Evolutionary conservation across 2,113 vertebrate species (phyloP).

Genomic region (Hippocampus abdominalis): DNA sequence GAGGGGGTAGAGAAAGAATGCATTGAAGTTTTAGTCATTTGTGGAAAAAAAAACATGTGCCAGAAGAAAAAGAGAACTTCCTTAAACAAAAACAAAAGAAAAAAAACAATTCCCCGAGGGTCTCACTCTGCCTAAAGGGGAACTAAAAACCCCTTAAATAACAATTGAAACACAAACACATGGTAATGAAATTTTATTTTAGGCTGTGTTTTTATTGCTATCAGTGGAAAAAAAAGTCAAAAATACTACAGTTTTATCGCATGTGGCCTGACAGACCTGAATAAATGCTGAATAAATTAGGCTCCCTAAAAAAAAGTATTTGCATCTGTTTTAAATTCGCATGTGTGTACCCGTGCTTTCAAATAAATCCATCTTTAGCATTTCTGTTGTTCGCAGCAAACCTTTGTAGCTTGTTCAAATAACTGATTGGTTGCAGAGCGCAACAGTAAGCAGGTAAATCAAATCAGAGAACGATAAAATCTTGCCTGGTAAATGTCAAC

Average conservation of each 20-base stretch:
- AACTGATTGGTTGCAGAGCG: background rate
- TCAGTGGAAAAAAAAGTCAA: too few relatives aligned
- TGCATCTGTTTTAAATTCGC: too few relatives aligned
- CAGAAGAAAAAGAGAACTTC: background rate
- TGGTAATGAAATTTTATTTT: too few relatives aligned
- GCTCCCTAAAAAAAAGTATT: too few relatives aligned
- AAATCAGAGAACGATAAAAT: slow-evolving; percentile 26
- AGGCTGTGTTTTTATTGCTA: too few relatives aligned
- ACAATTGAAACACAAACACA: background rate
- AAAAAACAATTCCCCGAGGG: slow-evolving; percentile 13
- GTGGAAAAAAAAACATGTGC: too few relatives aligned
- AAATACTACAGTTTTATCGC: background rate
- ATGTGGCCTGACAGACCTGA: background rate
- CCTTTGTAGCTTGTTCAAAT: background rate
- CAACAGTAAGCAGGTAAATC: slow-evolving; percentile 19
- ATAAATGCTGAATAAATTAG: background rate
- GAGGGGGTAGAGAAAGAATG: slow-evolving; percentile 1
- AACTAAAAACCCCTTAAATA: slow-evolving; percentile 30
- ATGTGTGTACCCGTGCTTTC: too few relatives aligned
- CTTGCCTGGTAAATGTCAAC: slow-evolving; percentile 90
- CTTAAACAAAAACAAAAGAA: background rate
- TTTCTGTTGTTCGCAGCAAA: background rate
- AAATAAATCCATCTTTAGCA: too few relatives aligned
- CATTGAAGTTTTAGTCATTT: background rate
- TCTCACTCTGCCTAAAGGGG: slow-evolving; percentile 29